Conservation (phyloP, 1,140 invertebrate species). For the Caenorhabditis brenneri region DNA sequence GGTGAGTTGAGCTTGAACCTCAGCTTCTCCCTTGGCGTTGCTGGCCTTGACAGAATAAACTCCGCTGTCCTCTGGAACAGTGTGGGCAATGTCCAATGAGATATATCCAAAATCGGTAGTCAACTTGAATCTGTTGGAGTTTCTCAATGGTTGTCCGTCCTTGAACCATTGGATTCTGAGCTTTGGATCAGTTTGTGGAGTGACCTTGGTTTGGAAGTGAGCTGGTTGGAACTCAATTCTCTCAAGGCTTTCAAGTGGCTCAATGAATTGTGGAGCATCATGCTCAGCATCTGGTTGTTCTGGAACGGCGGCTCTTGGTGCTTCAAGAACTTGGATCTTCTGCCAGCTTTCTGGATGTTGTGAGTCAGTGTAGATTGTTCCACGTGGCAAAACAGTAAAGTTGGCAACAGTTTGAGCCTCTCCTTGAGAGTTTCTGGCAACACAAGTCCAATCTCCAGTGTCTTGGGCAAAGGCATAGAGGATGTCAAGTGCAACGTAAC, state of each 20-base stretch:
- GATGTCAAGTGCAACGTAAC: constrained; percentile 86
- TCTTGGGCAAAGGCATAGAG: constrained; percentile 85
- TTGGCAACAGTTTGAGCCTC: constrained; percentile 77
- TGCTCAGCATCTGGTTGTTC: constrained; percentile 49
- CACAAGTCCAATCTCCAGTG: constrained; percentile 84
- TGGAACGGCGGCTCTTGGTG: constrained; percentile 54
- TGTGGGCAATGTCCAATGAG: constrained; percentile 72
- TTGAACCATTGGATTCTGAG: constrained; percentile 73
- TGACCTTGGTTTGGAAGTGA: constrained; percentile 90
- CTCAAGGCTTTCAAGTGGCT: constrained; percentile 61
- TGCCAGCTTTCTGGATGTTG: constrained; percentile 90
- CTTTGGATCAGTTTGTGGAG: constrained; percentile 91
- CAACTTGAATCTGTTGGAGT: constrained; percentile 63
- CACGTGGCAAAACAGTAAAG: constrained; percentile 60
- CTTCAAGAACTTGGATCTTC: constrained; percentile 78
- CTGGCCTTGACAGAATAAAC: constrained; percentile 70
- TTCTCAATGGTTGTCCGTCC: constrained; percentile 66
- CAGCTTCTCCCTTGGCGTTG: constrained; percentile 64
- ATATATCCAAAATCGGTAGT: constrained; percentile 68
- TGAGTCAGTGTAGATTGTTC: constrained; percentile 81
- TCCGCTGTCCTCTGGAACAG: constrained; percentile 73
- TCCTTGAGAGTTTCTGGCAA: constrained; percentile 72
- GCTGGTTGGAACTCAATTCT: constrained; percentile 83
- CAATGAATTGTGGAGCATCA: constrained; percentile 63
- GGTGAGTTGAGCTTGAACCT: constrained; percentile 56